Conservation (phyloP, 2,888 invertebrate species). For the Notodonta dromedarius region DNA sequence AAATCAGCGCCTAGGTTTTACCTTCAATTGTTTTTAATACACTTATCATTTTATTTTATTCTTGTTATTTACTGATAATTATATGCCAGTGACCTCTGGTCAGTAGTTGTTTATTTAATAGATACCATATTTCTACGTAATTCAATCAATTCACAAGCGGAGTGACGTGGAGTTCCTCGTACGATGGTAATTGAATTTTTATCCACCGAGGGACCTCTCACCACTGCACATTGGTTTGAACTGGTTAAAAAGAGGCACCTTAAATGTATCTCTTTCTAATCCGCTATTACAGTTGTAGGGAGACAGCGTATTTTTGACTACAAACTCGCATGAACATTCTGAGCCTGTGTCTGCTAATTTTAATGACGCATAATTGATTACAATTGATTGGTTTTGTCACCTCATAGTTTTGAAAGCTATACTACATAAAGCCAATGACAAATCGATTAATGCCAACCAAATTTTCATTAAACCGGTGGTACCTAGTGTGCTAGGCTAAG, state of each 20-base stretch:
- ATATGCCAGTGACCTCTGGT: slow-evolving; percentile 36
- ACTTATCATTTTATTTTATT: slow-evolving; percentile 1
- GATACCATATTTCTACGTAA: slow-evolving; percentile 37
- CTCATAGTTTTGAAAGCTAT: no score
- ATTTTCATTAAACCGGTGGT: no score
- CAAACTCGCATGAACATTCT: no score
- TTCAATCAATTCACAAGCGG: slow-evolving; percentile 20
- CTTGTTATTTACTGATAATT: slow-evolving; percentile 19
- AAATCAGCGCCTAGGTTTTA: neutral
- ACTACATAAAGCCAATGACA: no score
- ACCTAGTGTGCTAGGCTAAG: no score
- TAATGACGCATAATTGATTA: no score
- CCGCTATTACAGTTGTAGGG: neutral
- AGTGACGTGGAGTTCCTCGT: slow-evolving; percentile 15
- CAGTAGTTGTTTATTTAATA: slow-evolving; percentile 31
- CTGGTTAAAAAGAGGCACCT: neutral
- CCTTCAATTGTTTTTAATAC: neutral
- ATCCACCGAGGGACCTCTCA: slow-evolving; percentile 4
- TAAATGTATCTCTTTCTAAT: neutral
- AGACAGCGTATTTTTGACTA: no score
- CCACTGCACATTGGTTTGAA: neutral
- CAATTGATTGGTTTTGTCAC: no score
- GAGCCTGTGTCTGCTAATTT: no score
- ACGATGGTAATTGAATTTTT: slow-evolving; percentile 25
- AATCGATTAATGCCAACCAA: no score